These are phyloP conservation scores for Xylocopa sonorina DNA, from an alignment of 1,140 invertebrate species.

Conservation along the genomic window DNA sequence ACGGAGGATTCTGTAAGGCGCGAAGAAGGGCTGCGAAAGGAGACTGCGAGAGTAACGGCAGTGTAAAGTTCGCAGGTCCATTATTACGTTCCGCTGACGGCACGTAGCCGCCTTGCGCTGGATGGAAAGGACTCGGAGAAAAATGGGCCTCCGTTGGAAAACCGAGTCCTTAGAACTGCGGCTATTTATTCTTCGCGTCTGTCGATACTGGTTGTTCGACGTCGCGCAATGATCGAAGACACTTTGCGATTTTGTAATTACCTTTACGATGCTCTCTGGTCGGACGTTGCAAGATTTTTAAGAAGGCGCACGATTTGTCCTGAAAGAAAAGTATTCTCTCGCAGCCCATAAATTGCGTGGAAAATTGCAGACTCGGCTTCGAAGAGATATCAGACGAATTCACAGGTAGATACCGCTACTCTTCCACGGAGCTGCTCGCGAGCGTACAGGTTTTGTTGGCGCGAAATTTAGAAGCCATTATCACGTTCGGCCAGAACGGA, in stretches of 20 bases:
- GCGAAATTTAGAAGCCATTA: background rate
- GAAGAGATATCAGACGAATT: background rate
- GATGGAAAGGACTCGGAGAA: background rate
- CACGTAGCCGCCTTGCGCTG: conserved; percentile 41
- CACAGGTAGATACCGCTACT: too few species aligned
- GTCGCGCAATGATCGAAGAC: too few species aligned
- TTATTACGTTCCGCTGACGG: conserved; percentile 66
- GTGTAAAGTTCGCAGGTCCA: conserved; percentile 64
- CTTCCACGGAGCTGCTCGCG: background rate
- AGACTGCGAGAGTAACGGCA: conserved; percentile 58
- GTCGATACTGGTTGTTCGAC: conserved; percentile 27
- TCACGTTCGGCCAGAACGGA: conserved; percentile 7
- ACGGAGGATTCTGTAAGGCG: conserved; percentile 20
- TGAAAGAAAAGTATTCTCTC: background rate
- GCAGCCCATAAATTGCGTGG: background rate
- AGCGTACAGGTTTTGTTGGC: background rate
- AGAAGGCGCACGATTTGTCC: too few species aligned
- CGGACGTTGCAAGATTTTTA: too few species aligned
- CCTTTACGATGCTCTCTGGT: too few species aligned
- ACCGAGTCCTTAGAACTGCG: conserved; percentile 42
- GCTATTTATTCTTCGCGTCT: conserved; percentile 59
- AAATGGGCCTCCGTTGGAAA: conserved; percentile 39
- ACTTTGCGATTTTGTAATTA: too few species aligned
- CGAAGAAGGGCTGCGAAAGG: conserved; percentile 32
- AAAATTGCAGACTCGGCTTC: too few species aligned